These are phyloP conservation scores for Theristicus caerulescens DNA, from an alignment of 2,113 vertebrate species.

Conservation along the genomic window DNA sequence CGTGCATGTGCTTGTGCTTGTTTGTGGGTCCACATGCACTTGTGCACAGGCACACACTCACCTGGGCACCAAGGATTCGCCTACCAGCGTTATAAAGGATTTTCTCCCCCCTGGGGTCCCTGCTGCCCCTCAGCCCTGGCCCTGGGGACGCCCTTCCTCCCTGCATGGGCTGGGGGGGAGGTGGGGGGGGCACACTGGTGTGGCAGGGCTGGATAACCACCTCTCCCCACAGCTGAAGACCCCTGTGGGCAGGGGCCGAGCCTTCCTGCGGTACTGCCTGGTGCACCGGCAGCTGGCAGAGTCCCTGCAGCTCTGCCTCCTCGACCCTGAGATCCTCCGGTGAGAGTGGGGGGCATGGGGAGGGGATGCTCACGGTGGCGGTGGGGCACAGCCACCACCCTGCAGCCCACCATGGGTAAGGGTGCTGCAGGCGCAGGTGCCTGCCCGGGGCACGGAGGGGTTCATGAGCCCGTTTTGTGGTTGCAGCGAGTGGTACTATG, in stretches of 20 bases:
- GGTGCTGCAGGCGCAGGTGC: neutral
- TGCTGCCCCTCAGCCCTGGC: neutral
- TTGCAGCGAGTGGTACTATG: slow-evolving; percentile 77
- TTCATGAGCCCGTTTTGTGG: neutral
- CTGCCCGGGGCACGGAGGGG: rapidly evolving
- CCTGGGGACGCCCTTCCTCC: neutral
- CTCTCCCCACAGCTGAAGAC: slow-evolving; percentile 69
- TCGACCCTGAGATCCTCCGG: slow-evolving; percentile 63
- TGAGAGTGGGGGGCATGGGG: neutral
- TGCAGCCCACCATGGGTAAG: neutral
- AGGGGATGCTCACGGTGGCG: rapidly evolving
- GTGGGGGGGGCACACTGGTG: rapidly evolving
- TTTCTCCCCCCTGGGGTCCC: neutral
- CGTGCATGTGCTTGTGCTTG: neutral
- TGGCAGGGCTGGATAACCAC: neutral
- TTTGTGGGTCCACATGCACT: neutral
- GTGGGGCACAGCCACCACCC: neutral
- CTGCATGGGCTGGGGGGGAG: neutral
- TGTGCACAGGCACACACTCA: neutral
- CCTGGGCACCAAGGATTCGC: neutral
- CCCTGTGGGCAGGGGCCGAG: slow-evolving; percentile 72
- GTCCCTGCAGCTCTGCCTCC: slow-evolving; percentile 76
- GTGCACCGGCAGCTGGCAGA: slow-evolving; percentile 73
- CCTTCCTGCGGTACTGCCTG: slow-evolving; percentile 79
- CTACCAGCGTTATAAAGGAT: neutral